Evolutionary conservation across 2,888 invertebrate genomes (phyloP), one percentile per base, ranked within the genome.

Genomic region (Cerceris ruficornis): DNA sequence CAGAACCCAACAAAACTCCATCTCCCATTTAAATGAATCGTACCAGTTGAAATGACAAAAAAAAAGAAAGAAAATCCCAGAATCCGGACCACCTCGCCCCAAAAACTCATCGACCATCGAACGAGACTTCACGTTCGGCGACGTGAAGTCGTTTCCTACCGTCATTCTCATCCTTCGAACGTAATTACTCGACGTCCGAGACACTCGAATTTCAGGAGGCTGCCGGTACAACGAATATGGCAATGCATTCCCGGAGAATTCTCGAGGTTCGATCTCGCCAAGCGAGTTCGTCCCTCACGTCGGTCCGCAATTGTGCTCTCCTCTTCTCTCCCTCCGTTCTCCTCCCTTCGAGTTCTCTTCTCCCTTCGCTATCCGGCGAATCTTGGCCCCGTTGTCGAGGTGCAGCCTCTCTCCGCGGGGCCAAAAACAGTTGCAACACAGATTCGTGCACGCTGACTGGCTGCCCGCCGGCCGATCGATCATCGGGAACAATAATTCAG

Each of bases 201-300:
- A 68, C 75, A 57, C 69, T 71, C 70, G 75, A 46, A 66, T 66
- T 28, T 68, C 54, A 54, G 28, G 9, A 8, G 28, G 49, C 9
- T n/a, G 28, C 7, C 43, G 46, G 61, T 54, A 52, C 61, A 69
- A 74, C 75, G 59, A 82, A 84, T 76, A 76, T 60, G 65, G 80
- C 78, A 57, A 69, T 43, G 79, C 62, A 81, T 81, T 82, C 76
- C 66, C 76, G 69, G 60, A 72, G 70, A 77, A 84, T 85, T 77
- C 79, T 78, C 70, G 76, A 57, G 72, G 58, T 78, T 73, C 81
- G 76, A 84, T 84, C 73, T 69, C 77, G 59, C 61, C 75, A 60
- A 57, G 73, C 75, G 67, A 74, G 80, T 81, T 73, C 58, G 69
- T 75, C 73, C 64, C 61, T 72, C 69, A 69, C 75, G 60, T 59